Evolutionary conservation across 2,888 invertebrate species (phyloP).

Genomic region (Dorcus parallelipipedus): DNA sequence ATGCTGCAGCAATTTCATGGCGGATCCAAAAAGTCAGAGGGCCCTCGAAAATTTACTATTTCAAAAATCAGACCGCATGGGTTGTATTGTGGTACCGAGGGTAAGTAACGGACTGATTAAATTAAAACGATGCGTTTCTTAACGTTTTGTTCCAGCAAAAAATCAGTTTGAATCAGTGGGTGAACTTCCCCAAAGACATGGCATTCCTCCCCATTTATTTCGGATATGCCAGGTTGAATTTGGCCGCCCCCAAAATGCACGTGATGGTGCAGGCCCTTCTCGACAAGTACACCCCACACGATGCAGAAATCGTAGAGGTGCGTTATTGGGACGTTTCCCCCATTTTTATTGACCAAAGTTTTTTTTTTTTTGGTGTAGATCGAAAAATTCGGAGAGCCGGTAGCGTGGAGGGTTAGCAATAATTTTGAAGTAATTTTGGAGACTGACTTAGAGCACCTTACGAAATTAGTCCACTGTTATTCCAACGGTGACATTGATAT

Average conservation of each 20-base stretch:
- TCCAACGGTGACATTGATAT: conserved; percentile 69
- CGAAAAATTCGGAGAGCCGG: conserved; percentile 73
- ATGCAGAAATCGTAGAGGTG: conserved; percentile 41
- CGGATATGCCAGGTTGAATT: conserved; percentile 20
- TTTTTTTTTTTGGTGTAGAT: conserved; percentile 54
- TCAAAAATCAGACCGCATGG: conserved; percentile 50
- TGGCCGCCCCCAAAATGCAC: conserved; percentile 36
- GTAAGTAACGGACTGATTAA: conserved; percentile 40
- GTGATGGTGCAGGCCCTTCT: conserved; percentile 38
- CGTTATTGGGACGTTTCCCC: not conserved
- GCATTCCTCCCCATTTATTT: conserved; percentile 46
- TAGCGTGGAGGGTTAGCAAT: conserved; percentile 77
- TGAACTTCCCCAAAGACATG: conserved; percentile 50
- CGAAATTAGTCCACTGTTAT: conserved; percentile 68
- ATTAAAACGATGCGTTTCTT: not conserved
- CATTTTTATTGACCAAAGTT: not conserved
- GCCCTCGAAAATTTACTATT: conserved; percentile 60
- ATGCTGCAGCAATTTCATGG: conserved; percentile 36
- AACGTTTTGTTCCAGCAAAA: conserved; percentile 40
- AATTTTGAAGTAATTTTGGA: conserved; percentile 72
- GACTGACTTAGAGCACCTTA: conserved; percentile 73
- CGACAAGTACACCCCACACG: conserved; percentile 39
- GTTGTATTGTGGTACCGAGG: conserved; percentile 57
- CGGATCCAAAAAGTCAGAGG: conserved; percentile 34
- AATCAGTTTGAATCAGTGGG: conserved; percentile 52